Conservation (phyloP, 1,140 invertebrate species). For the Ditylenchus dipsaci region DNA sequence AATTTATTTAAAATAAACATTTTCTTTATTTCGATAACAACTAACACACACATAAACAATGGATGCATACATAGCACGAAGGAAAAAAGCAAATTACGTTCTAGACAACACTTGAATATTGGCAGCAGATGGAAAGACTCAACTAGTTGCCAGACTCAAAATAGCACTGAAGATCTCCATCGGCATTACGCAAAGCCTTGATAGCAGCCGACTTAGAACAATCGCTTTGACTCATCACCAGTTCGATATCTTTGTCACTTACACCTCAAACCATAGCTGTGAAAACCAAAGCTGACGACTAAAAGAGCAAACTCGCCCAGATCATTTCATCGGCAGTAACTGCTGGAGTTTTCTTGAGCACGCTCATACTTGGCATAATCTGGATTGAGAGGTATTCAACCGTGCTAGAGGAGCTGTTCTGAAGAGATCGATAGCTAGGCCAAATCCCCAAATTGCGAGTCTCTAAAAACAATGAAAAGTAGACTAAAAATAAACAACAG, state of each 20-base stretch:
- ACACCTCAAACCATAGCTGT: not conserved
- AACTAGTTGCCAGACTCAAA: not conserved
- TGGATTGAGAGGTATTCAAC: not conserved
- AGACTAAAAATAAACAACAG: too few relatives aligned
- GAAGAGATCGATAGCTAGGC: too few relatives aligned
- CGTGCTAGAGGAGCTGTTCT: too few relatives aligned
- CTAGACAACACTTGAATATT: too few relatives aligned
- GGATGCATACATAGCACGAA: too few relatives aligned
- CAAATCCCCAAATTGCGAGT: not conserved
- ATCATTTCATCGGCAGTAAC: not conserved
- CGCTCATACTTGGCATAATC: not conserved
- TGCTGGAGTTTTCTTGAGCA: not conserved
- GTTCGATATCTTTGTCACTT: not conserved
- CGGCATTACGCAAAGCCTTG: not conserved
- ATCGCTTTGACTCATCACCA: not conserved
- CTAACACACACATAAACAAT: too few relatives aligned
- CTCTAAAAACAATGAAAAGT: too few relatives aligned
- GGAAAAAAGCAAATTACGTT: too few relatives aligned
- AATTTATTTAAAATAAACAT: too few relatives aligned
- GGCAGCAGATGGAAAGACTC: not conserved
- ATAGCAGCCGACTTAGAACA: not conserved
- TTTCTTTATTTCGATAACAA: too few relatives aligned
- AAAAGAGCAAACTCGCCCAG: not conserved
- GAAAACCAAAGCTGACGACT: not conserved
- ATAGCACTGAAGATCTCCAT: not conserved